A percentile compares a stretch with the other conserved stretches of the same genome.
Evolutionary conservation across 2,797 vertebrate genomes (phyloP).

Genomic region (Tamandua tetradactyla): DNA sequence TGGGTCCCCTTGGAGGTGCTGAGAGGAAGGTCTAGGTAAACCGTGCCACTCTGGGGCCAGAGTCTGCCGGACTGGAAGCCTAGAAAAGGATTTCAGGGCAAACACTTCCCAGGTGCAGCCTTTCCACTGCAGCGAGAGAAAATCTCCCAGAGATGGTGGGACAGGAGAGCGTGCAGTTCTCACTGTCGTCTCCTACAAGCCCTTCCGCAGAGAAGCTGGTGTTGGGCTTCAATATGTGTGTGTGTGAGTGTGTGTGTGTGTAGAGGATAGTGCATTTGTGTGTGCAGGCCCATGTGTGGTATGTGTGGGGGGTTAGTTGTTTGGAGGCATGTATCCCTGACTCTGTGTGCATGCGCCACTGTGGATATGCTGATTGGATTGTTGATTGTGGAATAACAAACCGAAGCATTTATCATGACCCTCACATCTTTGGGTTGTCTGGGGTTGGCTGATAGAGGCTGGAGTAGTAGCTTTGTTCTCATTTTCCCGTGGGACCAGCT

Average conservation of each 20-base stretch:
- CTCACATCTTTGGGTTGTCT: background rate
- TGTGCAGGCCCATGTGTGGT: rapidly evolving
- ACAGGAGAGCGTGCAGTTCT: background rate
- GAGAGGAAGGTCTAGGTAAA: background rate
- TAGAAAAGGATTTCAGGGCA: background rate
- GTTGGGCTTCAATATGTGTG: background rate
- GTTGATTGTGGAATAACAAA: background rate
- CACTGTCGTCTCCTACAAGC: background rate
- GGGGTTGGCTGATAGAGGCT: background rate
- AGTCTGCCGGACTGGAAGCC: background rate
- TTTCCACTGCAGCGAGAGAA: background rate
- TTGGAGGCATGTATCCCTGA: rapidly evolving
- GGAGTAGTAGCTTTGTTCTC: background rate
- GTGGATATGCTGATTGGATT: background rate
- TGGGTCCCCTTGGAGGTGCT: background rate
- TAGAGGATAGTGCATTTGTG: rapidly evolving
- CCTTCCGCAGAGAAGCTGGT: background rate
- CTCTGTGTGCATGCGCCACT: background rate
- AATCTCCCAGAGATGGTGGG: background rate
- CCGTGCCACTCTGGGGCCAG: background rate
- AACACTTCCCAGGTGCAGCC: background rate
- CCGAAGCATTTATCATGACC: background rate
- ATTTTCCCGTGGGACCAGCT: background rate
- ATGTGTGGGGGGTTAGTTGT: rapidly evolving
- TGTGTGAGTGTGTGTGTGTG: background rate